Conservation (phyloP, 2,888 invertebrate species). For the Ceriagrion tenellum region DNA sequence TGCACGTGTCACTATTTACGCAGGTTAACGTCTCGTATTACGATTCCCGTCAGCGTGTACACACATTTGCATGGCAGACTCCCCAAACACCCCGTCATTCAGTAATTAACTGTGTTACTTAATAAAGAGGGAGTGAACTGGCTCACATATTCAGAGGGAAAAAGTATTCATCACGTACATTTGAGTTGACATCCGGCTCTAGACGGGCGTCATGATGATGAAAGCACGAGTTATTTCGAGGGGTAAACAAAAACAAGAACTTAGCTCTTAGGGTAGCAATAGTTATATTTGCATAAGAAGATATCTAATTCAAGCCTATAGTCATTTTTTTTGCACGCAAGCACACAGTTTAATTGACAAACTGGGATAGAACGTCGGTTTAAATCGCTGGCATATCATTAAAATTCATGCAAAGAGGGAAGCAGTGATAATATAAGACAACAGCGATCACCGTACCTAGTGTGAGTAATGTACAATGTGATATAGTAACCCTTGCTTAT, state of each 20-base stretch:
- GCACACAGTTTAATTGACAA: neutral
- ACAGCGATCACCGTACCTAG: no score
- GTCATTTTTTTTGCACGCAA: neutral
- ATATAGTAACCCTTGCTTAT: no score
- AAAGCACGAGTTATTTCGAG: neutral
- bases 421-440: no score
- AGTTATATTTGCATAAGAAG: neutral
- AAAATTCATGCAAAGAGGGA: no score
- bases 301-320: neutral
- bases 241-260: neutral
- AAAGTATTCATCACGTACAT: neutral
- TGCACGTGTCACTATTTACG: neutral
- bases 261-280: neutral
- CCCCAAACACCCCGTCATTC: neutral
- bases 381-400: neutral
- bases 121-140: neutral
- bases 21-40: constrained; percentile 16
- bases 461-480: no score
- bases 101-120: constrained; percentile 16
- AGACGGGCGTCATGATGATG: neutral
- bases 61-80: neutral
- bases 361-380: neutral
- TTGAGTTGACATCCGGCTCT: neutral
- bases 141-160: neutral
- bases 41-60: neutral